Evolutionary conservation across 2,888 invertebrate species (phyloP).

Genomic region (Pteria penguin): DNA sequence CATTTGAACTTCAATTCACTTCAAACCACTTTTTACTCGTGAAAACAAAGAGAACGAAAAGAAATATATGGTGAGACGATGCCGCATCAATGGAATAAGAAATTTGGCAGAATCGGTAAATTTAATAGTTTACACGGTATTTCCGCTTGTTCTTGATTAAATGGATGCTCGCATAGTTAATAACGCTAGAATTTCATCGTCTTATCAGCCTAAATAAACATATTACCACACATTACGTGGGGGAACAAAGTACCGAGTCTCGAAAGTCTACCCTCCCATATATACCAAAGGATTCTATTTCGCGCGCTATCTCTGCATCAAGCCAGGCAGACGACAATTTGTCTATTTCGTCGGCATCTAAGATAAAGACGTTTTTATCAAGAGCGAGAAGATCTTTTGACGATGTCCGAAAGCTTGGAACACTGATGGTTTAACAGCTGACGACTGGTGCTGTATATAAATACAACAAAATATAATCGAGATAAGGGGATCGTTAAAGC

Average conservation of each 20-base stretch:
- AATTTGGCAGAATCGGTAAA: no score
- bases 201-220: not conserved
- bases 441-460: conserved; percentile 7
- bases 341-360: conserved; percentile 15
- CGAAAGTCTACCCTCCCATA: not conserved
- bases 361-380: conserved; percentile 24
- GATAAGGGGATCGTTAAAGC: not conserved
- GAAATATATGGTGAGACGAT: no score
- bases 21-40: no score
- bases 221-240: not conserved
- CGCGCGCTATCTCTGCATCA: conserved; percentile 14
- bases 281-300: not conserved
- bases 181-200: not conserved
- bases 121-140: no score
- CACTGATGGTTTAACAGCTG: conserved; percentile 13
- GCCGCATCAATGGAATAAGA: no score
- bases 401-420: conserved; percentile 9
- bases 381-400: conserved; percentile 20
- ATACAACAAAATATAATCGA: not conserved
- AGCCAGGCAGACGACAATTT: conserved; percentile 33
- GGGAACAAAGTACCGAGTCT: not conserved
- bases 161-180: no score
- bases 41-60: no score
- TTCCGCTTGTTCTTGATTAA: no score
- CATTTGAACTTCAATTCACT: no score